Percentiles rank a stretch among this genome's conserved stretches.
Conservation (phyloP, 2,888 invertebrate genomes). For the Troides helena region DNA sequence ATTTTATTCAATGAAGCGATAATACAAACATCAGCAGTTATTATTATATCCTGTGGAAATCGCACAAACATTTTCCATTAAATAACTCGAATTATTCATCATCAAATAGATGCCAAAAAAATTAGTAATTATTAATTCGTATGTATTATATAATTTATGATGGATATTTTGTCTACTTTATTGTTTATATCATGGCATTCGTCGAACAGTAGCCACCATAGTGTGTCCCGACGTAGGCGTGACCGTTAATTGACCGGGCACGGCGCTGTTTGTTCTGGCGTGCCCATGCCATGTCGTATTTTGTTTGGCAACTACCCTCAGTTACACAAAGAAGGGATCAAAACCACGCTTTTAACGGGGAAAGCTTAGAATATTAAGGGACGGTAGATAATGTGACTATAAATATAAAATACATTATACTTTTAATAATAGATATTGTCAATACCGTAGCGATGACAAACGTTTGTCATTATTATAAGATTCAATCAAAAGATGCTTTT, state of each 20-base stretch:
- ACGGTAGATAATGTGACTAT: background rate
- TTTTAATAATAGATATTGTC: too few relatives aligned
- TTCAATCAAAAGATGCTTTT: too few relatives aligned
- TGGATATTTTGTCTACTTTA: background rate
- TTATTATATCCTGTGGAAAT: too few relatives aligned
- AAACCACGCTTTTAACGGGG: constrained; percentile 2
- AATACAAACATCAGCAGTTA: too few relatives aligned
- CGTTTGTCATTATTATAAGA: too few relatives aligned
- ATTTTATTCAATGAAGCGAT: background rate
- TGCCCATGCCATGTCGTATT: constrained; percentile 14
- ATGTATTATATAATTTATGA: too few relatives aligned
- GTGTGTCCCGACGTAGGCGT: constrained; percentile 34
- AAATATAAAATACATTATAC: too few relatives aligned
- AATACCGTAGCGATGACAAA: too few relatives aligned
- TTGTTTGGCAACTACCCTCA: constrained; percentile 25
- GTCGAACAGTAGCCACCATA: constrained; percentile 3
- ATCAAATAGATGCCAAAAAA: too few relatives aligned
- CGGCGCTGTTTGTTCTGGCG: constrained; percentile 57
- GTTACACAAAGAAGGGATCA: constrained; percentile 10
- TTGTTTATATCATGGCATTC: background rate
- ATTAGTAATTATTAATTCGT: too few relatives aligned
- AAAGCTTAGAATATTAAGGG: background rate
- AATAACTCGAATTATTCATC: too few relatives aligned
- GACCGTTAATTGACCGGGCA: constrained; percentile 56
- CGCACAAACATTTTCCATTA: too few relatives aligned